Percentiles rank a stretch among this genome's conserved stretches.
phyloP scores from a whole-genome alignment of 2,797 vertebrate genomes.

The Sitta carolinensis region DNA sequence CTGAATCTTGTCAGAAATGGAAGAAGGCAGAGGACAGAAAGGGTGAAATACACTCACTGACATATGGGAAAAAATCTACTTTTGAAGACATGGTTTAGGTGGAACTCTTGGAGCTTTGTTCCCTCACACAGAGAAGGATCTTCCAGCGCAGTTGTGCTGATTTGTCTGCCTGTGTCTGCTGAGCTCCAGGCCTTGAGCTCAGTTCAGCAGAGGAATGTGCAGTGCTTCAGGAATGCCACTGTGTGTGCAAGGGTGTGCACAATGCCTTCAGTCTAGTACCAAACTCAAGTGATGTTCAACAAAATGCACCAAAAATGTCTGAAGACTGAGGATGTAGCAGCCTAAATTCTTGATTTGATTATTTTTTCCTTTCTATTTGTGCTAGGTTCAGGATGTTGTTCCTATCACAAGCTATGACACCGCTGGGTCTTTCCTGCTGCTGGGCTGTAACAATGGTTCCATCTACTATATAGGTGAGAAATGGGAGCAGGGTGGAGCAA shows the following conservation, averaged over 20 bases:
- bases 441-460: conserved; percentile 96
- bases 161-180: not conserved
- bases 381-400: conserved; percentile 95
- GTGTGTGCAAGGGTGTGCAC: rapidly evolving
- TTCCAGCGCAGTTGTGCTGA: not conserved
- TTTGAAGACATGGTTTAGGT: not conserved
- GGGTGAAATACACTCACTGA: not conserved
- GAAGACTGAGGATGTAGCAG: not conserved
- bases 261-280: not conserved
- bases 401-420: conserved; percentile 97
- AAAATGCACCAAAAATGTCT: not conserved
- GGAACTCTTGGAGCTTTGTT: not conserved
- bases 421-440: conserved; percentile 92
- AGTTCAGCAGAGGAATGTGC: not conserved
- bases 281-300: not conserved
- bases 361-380: not conserved
- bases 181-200: not conserved
- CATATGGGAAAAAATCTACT: not conserved
- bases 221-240: not conserved
- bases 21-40: not conserved
- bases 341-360: not conserved
- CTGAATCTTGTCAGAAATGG: not conserved
- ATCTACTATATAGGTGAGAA: conserved; percentile 96
- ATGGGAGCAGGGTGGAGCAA: not conserved
- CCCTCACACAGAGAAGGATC: not conserved